Percentiles rank a stretch among this genome's conserved stretches.
Evolutionary conservation across 2,797 vertebrate genomes (phyloP).

Genomic region (Chloroceryle amazona): DNA sequence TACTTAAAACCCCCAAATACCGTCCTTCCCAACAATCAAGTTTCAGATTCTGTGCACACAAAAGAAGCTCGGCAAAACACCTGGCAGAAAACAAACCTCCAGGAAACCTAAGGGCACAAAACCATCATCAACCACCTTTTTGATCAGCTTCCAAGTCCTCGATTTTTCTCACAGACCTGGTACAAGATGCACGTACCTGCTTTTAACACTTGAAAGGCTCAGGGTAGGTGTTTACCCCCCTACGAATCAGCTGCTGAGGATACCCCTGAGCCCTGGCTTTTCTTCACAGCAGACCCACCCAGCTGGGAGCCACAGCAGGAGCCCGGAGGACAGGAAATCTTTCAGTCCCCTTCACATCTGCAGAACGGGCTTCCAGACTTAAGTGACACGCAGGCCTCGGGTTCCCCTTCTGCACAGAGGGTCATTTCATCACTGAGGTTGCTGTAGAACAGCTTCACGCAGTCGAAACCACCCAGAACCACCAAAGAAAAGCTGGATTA

Average conservation of each 20-base stretch:
- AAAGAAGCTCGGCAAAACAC: not conserved
- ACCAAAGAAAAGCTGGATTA: not conserved
- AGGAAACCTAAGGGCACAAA: not conserved
- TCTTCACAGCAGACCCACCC: not conserved
- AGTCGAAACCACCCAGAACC: not conserved
- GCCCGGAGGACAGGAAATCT: not conserved
- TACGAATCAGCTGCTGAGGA: not conserved
- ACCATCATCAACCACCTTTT: not conserved
- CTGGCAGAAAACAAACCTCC: not conserved
- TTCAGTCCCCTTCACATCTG: no score
- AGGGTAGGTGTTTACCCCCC: not conserved
- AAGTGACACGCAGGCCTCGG: not conserved
- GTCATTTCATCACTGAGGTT: not conserved
- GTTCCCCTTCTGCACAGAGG: not conserved
- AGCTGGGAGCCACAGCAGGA: accelerated
- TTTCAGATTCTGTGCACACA: not conserved
- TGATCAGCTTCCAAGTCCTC: not conserved
- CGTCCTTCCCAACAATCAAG: accelerated
- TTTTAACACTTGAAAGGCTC: not conserved
- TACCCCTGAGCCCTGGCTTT: not conserved
- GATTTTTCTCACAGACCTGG: not conserved
- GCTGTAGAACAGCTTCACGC: not conserved
- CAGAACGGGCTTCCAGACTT: not conserved
- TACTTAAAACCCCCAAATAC: not conserved
- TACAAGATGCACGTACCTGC: not conserved